Evolutionary conservation across 2,113 vertebrate species (phyloP).

Genomic region (Prochilodus magdalenae): DNA sequence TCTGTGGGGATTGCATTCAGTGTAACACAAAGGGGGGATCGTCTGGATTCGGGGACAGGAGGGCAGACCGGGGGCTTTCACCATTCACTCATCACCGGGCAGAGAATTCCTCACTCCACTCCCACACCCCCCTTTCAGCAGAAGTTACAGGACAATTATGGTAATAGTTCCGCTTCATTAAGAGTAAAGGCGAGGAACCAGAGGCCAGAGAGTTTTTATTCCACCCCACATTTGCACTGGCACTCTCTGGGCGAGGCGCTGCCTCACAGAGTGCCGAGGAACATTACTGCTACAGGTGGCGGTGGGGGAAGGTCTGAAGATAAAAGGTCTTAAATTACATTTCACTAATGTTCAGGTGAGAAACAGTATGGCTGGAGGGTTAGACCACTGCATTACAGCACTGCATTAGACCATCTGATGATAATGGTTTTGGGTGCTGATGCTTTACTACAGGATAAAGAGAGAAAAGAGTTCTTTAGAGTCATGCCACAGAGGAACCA

Average conservation of each 20-base stretch:
- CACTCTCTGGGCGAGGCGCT: constrained; percentile 4
- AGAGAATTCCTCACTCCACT: constrained; percentile 78
- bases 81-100: constrained; percentile 77
- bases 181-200: constrained; percentile 58
- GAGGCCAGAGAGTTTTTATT: constrained; percentile 50
- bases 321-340: neutral
- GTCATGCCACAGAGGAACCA: too few relatives aligned
- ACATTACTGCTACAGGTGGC: constrained; percentile 24
- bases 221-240: constrained; percentile 23
- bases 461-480: too few relatives aligned
- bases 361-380: neutral
- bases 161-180: constrained; percentile 81
- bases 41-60: constrained; percentile 67
- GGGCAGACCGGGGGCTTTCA: constrained; percentile 74
- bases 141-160: constrained; percentile 88
- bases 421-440: too few relatives aligned
- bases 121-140: constrained; percentile 81
- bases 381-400: neutral
- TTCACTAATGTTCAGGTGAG: neutral
- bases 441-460: too few relatives aligned
- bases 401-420: neutral
- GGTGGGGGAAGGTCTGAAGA: neutral
- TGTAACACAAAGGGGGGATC: constrained; percentile 77
- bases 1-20: constrained; percentile 73
- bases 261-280: neutral